Evolutionary conservation across 1,140 invertebrate species (phyloP).

Genomic region (Drosophila ogumai): DNA sequence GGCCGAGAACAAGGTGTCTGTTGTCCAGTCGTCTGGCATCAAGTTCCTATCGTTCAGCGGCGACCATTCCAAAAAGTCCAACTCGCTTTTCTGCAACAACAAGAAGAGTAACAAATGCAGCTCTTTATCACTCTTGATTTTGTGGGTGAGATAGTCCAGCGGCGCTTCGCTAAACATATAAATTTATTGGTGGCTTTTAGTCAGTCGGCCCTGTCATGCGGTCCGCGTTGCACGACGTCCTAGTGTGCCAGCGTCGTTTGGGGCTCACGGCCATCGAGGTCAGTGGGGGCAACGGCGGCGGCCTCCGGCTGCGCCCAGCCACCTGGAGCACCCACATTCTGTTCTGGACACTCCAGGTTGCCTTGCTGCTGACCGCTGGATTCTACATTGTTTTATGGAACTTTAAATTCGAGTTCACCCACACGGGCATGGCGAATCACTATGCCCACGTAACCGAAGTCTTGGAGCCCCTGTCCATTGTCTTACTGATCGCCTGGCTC

Average conservation of each 20-base stretch:
- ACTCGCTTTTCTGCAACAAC: constrained; percentile 89
- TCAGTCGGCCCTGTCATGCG: constrained; percentile 11
- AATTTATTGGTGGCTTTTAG: constrained; percentile 7
- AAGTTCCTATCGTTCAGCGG: constrained; percentile 90
- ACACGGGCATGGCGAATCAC: constrained; percentile 2
- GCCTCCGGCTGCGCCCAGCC: background rate
- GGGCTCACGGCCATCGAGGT: constrained; percentile 2
- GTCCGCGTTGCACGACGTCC: constrained; percentile 6
- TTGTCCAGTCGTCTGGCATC: constrained; percentile 89
- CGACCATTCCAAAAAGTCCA: constrained; percentile 92
- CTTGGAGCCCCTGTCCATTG: constrained; percentile 1
- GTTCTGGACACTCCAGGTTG: background rate
- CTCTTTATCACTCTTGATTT: constrained; percentile 4
- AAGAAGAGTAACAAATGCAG: background rate
- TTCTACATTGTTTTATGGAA: background rate
- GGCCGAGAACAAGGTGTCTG: constrained; percentile 95
- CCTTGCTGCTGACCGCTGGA: background rate
- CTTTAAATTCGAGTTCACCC: background rate
- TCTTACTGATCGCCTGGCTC: constrained; percentile 3
- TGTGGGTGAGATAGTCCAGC: constrained; percentile 2
- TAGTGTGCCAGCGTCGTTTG: constrained; percentile 5
- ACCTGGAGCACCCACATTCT: background rate
- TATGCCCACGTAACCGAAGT: constrained; percentile 6
- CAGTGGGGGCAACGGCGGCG: background rate
- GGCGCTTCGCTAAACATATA: background rate